Evolutionary conservation across 2,888 invertebrate genomes (phyloP).

Genomic region (Sylvicola cinctus): DNA sequence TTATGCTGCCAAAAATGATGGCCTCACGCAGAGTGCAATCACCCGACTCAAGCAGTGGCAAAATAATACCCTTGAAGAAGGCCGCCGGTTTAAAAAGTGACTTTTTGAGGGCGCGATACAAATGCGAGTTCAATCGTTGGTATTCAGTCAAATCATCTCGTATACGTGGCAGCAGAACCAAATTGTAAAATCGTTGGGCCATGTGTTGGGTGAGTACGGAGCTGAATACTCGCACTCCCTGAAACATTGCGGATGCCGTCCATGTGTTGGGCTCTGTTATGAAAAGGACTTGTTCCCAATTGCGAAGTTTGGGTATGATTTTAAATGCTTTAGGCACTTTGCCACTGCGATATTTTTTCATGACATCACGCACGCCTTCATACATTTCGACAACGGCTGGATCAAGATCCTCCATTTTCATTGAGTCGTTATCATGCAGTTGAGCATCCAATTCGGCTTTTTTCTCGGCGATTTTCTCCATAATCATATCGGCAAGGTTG

Average conservation of each 20-base stretch:
- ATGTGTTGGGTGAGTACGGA: conserved; percentile 90
- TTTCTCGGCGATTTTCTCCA: conserved; percentile 83
- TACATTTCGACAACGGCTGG: conserved; percentile 61
- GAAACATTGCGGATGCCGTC: conserved; percentile 97
- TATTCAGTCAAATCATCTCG: conserved; percentile 91
- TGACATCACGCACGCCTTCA: conserved; percentile 70
- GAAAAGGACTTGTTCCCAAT: conserved; percentile 86
- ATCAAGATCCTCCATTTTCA: conserved; percentile 48
- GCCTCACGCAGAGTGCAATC: conserved; percentile 92
- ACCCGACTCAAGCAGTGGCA: conserved; percentile 65
- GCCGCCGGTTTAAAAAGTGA: conserved; percentile 92
- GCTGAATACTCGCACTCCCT: conserved; percentile 68
- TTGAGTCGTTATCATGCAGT: conserved; percentile 54
- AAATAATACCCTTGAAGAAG: conserved; percentile 82
- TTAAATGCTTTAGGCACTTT: conserved; percentile 98
- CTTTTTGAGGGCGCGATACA: conserved; percentile 85
- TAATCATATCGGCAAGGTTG: conserved; percentile 76
- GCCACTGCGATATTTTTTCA: conserved; percentile 80
- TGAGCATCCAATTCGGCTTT: conserved; percentile 73
- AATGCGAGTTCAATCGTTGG: conserved; percentile 86
- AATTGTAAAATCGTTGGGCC: conserved; percentile 88
- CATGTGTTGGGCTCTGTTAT: conserved; percentile 84
- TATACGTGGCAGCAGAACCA: conserved; percentile 78
- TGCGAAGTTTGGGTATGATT: conserved; percentile 73
- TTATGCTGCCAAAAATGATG: conserved; percentile 78